Base-by-base conservation (phyloP, 1,140 invertebrate genomes). In the Acromyrmex charruanus region DNA sequence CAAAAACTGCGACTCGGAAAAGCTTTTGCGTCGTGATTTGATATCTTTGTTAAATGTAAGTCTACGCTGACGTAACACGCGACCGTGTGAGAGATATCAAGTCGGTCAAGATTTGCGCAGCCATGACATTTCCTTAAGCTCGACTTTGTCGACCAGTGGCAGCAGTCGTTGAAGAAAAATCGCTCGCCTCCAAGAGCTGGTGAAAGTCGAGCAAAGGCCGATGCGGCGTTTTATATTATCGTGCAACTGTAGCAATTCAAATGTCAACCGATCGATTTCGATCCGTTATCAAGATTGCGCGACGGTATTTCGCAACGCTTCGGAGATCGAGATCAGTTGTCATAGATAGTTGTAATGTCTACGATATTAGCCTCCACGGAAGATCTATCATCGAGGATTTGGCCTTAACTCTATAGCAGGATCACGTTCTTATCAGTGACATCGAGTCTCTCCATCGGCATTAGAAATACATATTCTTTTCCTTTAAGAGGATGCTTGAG, bases 41-140 rank as follows among this genome's bases (percentile, higher is more conserved):
- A n/a, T 80, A 68, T 44, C 21, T 39, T 61, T 66, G 39, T 69
- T 21, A 77, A 3, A 55, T 44, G 49, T 18, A 58, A 31, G 35
- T 59, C 14, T 39, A 9, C 49, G 49, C 21, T 82, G 51, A 84
- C 69, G 55, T 65, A 84, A 84, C 12, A 14, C 55, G 68, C 74
- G 55, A 63, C 35, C 65, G 35, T 58, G 77, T 51, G 65, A 49
- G 65, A 49, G 44, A 85, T 44, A 35, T 35, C 44, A 77, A 77
- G 51, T 85, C 69, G 77, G 85, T 87, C 87, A 88, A 87, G 77
- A 87, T 82, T 87, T 82, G 35, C 53, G 59, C 77, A 88, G 69
- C 85, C 85, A 14, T 88, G 85, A 87, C 77, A 88, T 88, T 88
- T 59, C 77, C 66, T 49, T 51, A 35, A 28, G 44, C 16, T 25